Conservation (phyloP, 92 coral and sea anemone species). For the Scolanthus callimorphus region DNA sequence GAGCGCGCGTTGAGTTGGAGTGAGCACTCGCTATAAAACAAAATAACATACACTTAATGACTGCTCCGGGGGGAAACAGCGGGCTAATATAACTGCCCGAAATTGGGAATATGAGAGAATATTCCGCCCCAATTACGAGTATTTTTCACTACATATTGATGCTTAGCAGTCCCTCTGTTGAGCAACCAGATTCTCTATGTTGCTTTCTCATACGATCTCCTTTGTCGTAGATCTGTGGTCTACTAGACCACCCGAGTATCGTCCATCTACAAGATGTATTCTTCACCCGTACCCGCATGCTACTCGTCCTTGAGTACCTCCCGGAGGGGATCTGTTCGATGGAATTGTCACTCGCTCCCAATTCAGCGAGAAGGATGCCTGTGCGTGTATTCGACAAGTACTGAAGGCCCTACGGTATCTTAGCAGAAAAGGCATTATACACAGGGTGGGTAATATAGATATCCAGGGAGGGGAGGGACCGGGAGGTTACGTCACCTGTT, state of each 20-base stretch:
- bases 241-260: conserved; percentile 67
- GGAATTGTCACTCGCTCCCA: conserved; percentile 84
- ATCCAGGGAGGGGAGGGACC: background rate
- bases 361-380: conserved; percentile 92
- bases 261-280: conserved; percentile 79
- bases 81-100: too few species aligned
- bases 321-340: conserved; percentile 97
- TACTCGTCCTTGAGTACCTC: conserved; percentile 82
- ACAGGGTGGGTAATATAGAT: conserved; percentile 54
- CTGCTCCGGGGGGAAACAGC: too few species aligned
- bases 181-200: too few species aligned
- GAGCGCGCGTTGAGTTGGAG: too few species aligned
- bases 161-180: too few species aligned
- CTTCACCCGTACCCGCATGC: conserved; percentile 50
- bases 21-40: too few species aligned
- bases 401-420: conserved; percentile 73
- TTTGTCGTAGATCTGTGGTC: conserved; percentile 66
- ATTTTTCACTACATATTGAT: too few species aligned
- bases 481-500: too few species aligned
- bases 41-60: too few species aligned
- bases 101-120: too few species aligned
- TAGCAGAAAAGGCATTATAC: conserved; percentile 59
- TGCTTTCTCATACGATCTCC: too few species aligned
- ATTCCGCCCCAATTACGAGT: too few species aligned
- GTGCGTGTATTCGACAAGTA: conserved; percentile 79